These are phyloP conservation scores for Rhegmatorhina hoffmannsi DNA, from an alignment of 2,113 vertebrate species.

Conservation along the genomic window DNA sequence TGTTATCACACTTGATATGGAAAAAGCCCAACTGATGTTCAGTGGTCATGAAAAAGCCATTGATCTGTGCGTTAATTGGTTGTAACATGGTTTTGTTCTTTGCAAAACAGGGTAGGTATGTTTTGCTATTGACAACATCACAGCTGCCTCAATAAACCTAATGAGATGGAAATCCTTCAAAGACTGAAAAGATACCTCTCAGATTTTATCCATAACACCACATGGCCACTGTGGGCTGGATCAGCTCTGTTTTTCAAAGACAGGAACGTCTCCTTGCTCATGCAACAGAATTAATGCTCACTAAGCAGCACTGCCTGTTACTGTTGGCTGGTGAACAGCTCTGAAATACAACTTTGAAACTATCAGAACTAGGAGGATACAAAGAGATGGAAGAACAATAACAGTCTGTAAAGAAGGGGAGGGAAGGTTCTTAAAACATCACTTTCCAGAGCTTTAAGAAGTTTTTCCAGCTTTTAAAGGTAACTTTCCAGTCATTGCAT, in stretches of 20 bases:
- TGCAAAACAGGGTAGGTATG: neutral
- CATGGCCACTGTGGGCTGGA: neutral
- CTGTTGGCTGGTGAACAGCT: neutral
- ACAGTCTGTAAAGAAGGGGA: neutral
- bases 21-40: neutral
- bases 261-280: neutral
- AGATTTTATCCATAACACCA: neutral
- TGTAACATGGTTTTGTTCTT: neutral
- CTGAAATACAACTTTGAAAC: neutral
- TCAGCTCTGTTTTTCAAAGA: neutral
- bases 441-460: neutral
- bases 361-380: neutral
- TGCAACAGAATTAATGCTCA: neutral
- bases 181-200: neutral
- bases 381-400: neutral
- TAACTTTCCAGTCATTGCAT: neutral
- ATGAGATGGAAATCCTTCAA: neutral
- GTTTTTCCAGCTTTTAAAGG: neutral
- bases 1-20: fast-evolving
- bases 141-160: neutral
- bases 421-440: neutral
- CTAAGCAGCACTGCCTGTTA: neutral
- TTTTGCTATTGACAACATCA: neutral
- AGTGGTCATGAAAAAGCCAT: neutral
- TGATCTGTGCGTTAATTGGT: neutral